Base-by-base conservation (phyloP, 2,888 invertebrate genomes). In the Taenaris catops region DNA sequence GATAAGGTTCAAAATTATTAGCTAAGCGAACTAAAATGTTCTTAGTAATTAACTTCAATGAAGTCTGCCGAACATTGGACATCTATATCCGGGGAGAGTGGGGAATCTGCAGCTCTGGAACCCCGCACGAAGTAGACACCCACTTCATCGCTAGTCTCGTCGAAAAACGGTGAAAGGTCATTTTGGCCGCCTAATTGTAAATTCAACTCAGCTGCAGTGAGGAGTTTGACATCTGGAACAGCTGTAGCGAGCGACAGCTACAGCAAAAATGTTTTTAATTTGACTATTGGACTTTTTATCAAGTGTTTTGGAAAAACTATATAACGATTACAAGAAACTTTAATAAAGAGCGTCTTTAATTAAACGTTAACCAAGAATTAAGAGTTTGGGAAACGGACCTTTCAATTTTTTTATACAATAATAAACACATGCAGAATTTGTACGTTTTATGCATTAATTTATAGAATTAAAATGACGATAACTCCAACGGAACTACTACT, bases 21-120 rank as follows among this genome's bases (percentile, higher is more conserved):
- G 51, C 53, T 58, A 61, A 60, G 58, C 63, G 57, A 63, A 64
- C 65, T 67, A 63, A 65, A 63, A 68, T 20, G 31, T 68, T 64
- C 65, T 65, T 58, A 62, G 64, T 73, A 74, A 73, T 73, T 74
- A 70, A 93, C 91, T 28, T 88, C 78, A 53, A 92, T 90, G 12
- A 75, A 90, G 40, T 81, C 79, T 0, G 65, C 66, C 1, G 83
- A 75, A 52, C 92, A 92, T 60, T 90, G 88, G 0, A 92, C 91
- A 50, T 92, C 89, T 23, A 92, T 89, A n/a, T 84, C 86, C 0
- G 84, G 83, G 0, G 78, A 56, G 6, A 69, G 51, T 1, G 76
- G 64, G 2, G 83, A 80, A 55, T 89, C 88, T 10, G 89, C 89
- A 24, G 90, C 88, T 50, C 87, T 65, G 8, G 80, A 69, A 0